Evolutionary conservation across 2,888 invertebrate genomes (phyloP).

Genomic region (Himalopsyche tibetana): DNA sequence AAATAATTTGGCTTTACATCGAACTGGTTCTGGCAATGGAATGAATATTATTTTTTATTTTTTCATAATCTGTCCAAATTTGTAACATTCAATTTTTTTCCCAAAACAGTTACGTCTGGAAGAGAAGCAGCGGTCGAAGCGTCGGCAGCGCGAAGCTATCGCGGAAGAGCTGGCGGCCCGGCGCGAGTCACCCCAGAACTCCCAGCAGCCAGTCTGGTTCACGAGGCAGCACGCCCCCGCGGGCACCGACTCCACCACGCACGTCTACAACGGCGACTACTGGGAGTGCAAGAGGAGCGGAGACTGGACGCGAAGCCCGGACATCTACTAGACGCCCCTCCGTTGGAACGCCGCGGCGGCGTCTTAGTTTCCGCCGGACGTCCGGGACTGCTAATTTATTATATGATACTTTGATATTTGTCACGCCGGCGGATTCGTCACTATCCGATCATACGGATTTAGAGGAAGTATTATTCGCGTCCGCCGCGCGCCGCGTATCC

Average conservation of each 20-base stretch:
- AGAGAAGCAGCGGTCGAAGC: slow-evolving; percentile 93
- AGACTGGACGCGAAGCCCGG: slow-evolving; percentile 94
- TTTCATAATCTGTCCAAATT: not conserved
- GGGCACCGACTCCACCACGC: slow-evolving; percentile 80
- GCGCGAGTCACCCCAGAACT: slow-evolving; percentile 76
- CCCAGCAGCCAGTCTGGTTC: slow-evolving; percentile 94
- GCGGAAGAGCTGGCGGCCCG: slow-evolving; percentile 83
- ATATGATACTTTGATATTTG: no score
- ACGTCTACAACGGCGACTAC: slow-evolving; percentile 92
- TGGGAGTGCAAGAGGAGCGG: slow-evolving; percentile 93
- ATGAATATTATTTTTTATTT: no score
- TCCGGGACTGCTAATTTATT: not conserved
- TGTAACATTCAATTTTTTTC: not conserved
- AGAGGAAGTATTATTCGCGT: no score
- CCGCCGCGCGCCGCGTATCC: no score
- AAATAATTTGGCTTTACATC: no score
- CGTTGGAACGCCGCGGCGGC: not conserved
- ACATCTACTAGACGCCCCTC: slow-evolving; percentile 82
- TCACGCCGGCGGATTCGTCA: no score
- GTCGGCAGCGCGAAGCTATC: slow-evolving; percentile 87
- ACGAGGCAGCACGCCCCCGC: slow-evolving; percentile 86
- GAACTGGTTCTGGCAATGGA: no score
- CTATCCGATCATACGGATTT: no score
- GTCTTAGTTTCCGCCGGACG: not conserved
- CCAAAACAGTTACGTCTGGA: slow-evolving; percentile 81